Conservation (phyloP, 2,113 vertebrate genomes). For the Anser cygnoides region DNA sequence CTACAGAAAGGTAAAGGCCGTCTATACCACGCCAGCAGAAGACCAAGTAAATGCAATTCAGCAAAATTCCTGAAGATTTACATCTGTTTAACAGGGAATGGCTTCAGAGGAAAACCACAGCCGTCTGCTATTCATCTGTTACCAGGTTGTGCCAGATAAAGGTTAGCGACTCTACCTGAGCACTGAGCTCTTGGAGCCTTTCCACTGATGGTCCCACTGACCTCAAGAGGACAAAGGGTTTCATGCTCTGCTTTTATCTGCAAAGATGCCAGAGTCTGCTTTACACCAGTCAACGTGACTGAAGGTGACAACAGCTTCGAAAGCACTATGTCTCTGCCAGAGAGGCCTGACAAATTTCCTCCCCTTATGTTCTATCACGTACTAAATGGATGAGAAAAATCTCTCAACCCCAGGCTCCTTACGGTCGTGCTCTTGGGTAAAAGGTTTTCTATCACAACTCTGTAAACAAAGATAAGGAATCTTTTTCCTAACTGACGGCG, state of each 20-base stretch:
- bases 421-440: not conserved
- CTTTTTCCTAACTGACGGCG: not conserved
- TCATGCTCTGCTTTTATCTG: not conserved
- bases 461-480: constrained; percentile 50
- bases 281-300: not conserved
- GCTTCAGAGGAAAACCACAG: not conserved
- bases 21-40: not conserved
- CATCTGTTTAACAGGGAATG: not conserved
- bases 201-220: not conserved
- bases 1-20: not conserved
- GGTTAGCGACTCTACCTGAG: not conserved
- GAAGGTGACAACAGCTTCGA: not conserved
- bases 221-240: not conserved
- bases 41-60: not conserved
- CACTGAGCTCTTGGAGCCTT: not conserved
- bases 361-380: not conserved
- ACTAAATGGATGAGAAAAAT: not conserved
- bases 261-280: not conserved
- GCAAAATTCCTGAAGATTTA: not conserved
- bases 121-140: not conserved
- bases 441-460: not conserved
- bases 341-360: not conserved
- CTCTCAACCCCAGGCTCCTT: not conserved
- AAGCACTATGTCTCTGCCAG: not conserved
- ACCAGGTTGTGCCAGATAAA: not conserved